Base-by-base conservation (phyloP, 2,888 invertebrate species). In the Tenthredo scrophulariae region DNA sequence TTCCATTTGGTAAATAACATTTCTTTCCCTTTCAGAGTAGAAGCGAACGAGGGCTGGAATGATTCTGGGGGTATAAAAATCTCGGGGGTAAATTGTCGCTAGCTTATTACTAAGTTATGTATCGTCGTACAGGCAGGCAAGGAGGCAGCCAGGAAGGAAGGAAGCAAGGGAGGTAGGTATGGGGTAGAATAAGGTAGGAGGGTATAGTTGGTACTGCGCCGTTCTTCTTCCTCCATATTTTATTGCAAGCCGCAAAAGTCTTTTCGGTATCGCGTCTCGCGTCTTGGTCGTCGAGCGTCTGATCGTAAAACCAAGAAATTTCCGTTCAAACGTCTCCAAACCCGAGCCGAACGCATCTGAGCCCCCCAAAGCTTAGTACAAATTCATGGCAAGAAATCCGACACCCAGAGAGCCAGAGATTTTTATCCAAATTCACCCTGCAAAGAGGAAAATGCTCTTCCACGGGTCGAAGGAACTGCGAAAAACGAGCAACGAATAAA, bases 231-330 rank as follows among this genome's bases (percentile, higher is more conserved):
- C 43, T 74, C 72, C 40, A 74, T 74, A 74, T 74, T 74, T 74
- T 74, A 74, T 43, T 74, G 29, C 72, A 43, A 74, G 72, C 43
- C 72, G 43, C 72, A 74, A 74, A 77, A 54, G 77, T 77, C 54
- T 43, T 74, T 74, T 74, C 43, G 74, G 46, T 74, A 74, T 77
- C 77, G 77, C 77, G 50, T 22, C 37, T 46, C 4, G n/a, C 46
- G 33, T 43, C 72, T 74, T n/a, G 72, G 43, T 74, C 77, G 77
- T 54, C 54, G 46, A 50, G 26, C 54, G 46, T 10, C 77, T 26
- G 86, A 87, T 88, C 88, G 87, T 89, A 88, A 89, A 88, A 88
- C 87, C 84, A 85, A 79, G 87, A 86, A 89, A 90, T 89, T 90
- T 88, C 88, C 87, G 87, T 88, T 86, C 86, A 87, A 88, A 88